A percentile compares a stretch with the other conserved stretches of the same genome.
Conservation (phyloP, 2,888 invertebrate genomes). For the Dysmachus trigonus region DNA sequence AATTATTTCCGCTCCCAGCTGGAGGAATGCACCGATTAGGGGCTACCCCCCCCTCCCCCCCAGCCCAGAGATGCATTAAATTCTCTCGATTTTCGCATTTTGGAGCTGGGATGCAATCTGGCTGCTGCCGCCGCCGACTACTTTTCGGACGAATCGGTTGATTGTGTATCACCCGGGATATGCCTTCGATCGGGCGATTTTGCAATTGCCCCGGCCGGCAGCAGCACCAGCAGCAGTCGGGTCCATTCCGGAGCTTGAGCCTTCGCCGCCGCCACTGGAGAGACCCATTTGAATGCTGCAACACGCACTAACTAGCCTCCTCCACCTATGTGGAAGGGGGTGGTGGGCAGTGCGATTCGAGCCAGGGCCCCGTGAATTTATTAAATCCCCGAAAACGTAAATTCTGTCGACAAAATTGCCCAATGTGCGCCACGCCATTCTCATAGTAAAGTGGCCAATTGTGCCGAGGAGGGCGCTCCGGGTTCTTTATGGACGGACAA, state of each 20-base stretch:
- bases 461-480: conserved; percentile 9
- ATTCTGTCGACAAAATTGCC: conserved; percentile 41
- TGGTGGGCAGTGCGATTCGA: neutral
- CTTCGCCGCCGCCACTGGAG: neutral
- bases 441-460: conserved; percentile 28
- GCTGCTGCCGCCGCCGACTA: neutral
- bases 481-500: conserved; percentile 39
- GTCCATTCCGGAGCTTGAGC: neutral
- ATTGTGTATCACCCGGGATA: conserved; percentile 31
- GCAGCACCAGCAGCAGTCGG: neutral
- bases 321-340: neutral
- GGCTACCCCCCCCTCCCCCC: neutral
- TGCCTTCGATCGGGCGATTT: conserved; percentile 8
- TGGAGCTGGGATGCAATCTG: conserved; percentile 37
- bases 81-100: conserved; percentile 40
- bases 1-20: conserved; percentile 35
- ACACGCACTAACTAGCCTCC: conserved; percentile 29
- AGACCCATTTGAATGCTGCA: conserved; percentile 32
- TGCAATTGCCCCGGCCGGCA: neutral
- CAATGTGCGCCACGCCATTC: conserved; percentile 30
- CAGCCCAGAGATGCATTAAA: conserved; percentile 38
- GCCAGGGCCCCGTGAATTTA: conserved; percentile 19
- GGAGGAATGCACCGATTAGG: conserved; percentile 22
- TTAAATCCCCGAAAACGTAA: conserved; percentile 42
- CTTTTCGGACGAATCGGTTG: conserved; percentile 40